Percentiles rank a stretch among this genome's conserved stretches.
Evolutionary conservation across 2,888 invertebrate genomes (phyloP).

Genomic region (Aromia moschata): DNA sequence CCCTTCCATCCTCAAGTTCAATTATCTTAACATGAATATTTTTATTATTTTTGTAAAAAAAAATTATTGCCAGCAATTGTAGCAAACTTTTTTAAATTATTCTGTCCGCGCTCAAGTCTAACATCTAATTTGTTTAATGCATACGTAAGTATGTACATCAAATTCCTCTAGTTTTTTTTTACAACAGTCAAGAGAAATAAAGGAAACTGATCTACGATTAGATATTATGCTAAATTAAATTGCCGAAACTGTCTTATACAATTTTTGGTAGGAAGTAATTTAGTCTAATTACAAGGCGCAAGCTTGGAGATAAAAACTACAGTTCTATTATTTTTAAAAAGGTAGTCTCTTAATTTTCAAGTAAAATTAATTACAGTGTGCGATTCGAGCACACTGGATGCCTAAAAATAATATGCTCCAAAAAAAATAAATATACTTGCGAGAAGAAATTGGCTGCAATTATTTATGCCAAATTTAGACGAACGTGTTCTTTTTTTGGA

Average conservation of each 20-base stretch:
- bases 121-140: too few relatives aligned
- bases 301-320: slow-evolving; percentile 7
- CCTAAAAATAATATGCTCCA: slow-evolving; percentile 6
- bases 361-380: slow-evolving; percentile 6
- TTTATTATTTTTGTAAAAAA: too few relatives aligned
- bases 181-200: neutral
- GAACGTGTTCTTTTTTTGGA: too few relatives aligned
- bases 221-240: slow-evolving; percentile 10
- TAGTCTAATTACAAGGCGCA: slow-evolving; percentile 11
- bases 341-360: slow-evolving; percentile 6
- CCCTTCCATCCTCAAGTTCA: too few relatives aligned
- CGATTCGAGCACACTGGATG: slow-evolving; percentile 1
- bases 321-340: slow-evolving; percentile 6
- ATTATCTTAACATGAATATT: too few relatives aligned
- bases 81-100: too few relatives aligned
- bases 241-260: slow-evolving; percentile 5
- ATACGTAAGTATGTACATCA: too few relatives aligned
- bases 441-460: slow-evolving; percentile 3
- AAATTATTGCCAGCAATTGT: too few relatives aligned
- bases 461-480: slow-evolving; percentile 7
- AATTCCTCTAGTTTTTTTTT: too few relatives aligned
- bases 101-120: too few relatives aligned
- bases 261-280: slow-evolving; percentile 16
- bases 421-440: slow-evolving; percentile 8
- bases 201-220: neutral